Percentiles rank a stretch among this genome's conserved stretches.
Conservation (phyloP, 2,888 invertebrate genomes). For the Melitaea athalia region DNA sequence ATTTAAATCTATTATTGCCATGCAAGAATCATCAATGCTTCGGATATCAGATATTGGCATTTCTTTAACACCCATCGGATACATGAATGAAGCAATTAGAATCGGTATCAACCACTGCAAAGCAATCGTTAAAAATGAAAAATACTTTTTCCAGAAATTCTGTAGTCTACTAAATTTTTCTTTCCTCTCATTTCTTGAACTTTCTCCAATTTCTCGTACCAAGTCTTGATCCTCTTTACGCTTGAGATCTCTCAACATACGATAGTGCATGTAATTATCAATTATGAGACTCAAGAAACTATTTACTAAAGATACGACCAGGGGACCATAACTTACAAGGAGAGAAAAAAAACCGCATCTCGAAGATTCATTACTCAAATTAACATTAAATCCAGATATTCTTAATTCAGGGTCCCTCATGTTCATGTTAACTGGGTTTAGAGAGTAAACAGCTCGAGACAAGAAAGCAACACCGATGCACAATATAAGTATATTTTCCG, state of each 20-base stretch:
- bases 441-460: constrained; percentile 53
- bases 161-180: constrained; percentile 42
- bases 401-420: constrained; percentile 55
- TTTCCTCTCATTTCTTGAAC: constrained; percentile 37
- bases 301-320: constrained; percentile 69
- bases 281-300: constrained; percentile 70
- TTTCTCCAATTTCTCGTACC: constrained; percentile 51
- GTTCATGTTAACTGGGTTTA: constrained; percentile 52
- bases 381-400: constrained; percentile 43
- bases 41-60: constrained; percentile 50
- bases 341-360: constrained; percentile 59
- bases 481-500: constrained; percentile 68
- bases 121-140: constrained; percentile 57
- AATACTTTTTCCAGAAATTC: constrained; percentile 58
- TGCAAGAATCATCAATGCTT: constrained; percentile 55
- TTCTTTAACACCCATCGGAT: constrained; percentile 62
- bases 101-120: constrained; percentile 70
- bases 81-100: constrained; percentile 65
- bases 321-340: constrained; percentile 66
- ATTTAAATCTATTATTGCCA: constrained; percentile 59
- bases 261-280: constrained; percentile 74
- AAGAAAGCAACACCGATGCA: constrained; percentile 70
- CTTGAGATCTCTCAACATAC: constrained; percentile 57
- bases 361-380: constrained; percentile 37
- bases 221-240: constrained; percentile 57